These are phyloP conservation scores for Sinelater perroti DNA, from an alignment of 2,888 invertebrate species.

Conservation along the genomic window DNA sequence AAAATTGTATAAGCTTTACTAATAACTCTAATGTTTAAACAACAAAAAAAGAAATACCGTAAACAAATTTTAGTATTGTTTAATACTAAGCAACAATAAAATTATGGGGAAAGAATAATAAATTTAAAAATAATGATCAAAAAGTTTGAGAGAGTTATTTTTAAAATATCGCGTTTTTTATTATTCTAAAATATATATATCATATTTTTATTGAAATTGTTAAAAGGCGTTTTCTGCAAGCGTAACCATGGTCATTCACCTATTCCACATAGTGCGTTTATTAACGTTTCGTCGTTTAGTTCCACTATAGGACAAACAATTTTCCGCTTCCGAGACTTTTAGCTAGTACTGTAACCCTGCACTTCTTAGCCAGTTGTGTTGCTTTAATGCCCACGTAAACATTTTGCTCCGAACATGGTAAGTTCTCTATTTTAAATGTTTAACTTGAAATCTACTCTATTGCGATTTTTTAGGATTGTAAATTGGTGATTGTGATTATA, in stretches of 20 bases:
- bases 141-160: too few relatives aligned
- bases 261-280: constrained; percentile 4
- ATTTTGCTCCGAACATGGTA: constrained; percentile 2
- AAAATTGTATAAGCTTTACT: too few relatives aligned
- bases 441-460: not conserved
- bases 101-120: too few relatives aligned
- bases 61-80: too few relatives aligned
- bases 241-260: constrained; percentile 22
- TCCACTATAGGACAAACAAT: constrained; percentile 32
- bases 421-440: not conserved
- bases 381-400: not conserved
- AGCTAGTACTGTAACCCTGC: constrained; percentile 25
- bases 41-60: too few relatives aligned
- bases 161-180: too few relatives aligned
- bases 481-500: not conserved
- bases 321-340: constrained; percentile 22
- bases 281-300: constrained; percentile 23
- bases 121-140: too few relatives aligned
- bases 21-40: too few relatives aligned
- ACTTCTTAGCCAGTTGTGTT: not conserved
- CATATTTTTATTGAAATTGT: too few relatives aligned
- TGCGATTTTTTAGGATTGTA: not conserved
- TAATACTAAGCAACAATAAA: too few relatives aligned
- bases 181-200: too few relatives aligned
- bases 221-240: too few relatives aligned